These are phyloP conservation scores for Campopleginae sp. DNA, from an alignment of 2,888 invertebrate species.

Conservation along the genomic window DNA sequence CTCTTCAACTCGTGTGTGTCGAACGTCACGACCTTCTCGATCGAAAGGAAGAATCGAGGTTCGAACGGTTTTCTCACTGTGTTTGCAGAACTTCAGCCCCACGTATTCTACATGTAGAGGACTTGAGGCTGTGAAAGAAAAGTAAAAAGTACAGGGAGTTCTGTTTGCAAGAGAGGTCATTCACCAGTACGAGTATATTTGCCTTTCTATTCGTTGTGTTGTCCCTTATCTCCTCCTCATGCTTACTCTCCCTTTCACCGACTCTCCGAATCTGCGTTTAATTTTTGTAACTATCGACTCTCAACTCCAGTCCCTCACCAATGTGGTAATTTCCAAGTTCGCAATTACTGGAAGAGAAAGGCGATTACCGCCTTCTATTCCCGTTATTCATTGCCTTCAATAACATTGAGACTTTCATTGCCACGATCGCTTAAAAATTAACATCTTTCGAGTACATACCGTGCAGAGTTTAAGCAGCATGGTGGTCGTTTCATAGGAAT, in stretches of 20 bases:
- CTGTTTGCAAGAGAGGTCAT: conserved; percentile 17
- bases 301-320: background rate
- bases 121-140: background rate
- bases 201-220: conserved; percentile 52
- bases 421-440: too few relatives aligned
- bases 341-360: background rate
- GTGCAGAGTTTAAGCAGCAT: too few relatives aligned
- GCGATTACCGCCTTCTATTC: too few relatives aligned
- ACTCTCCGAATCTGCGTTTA: background rate
- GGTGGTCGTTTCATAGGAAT: too few relatives aligned
- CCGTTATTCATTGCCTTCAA: too few relatives aligned
- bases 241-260: background rate
- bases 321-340: background rate
- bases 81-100: background rate
- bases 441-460: too few relatives aligned
- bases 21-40: conserved; percentile 10
- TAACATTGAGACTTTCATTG: too few relatives aligned
- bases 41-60: conserved; percentile 32
- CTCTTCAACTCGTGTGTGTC: background rate
- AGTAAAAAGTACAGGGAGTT: conserved; percentile 12
- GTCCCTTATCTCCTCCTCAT: conserved; percentile 8
- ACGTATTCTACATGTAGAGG: background rate
- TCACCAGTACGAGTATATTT: conserved; percentile 40
- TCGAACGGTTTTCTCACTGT: conserved; percentile 25
- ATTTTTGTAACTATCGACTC: background rate